phyloP scores from a whole-genome alignment of 2,113 vertebrate genomes.

The Numida meleagris region DNA sequence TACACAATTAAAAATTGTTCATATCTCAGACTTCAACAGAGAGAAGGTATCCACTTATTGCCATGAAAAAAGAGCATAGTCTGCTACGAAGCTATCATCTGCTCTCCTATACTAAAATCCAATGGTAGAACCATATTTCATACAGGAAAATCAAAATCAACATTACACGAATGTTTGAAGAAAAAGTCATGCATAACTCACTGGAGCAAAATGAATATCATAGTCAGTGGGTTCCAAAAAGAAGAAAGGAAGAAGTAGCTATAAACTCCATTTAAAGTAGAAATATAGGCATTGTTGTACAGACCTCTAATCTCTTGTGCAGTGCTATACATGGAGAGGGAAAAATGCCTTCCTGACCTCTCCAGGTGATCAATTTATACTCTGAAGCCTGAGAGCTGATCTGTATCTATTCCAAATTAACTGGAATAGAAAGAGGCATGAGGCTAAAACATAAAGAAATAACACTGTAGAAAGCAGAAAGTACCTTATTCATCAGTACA shows the following conservation, averaged over 20 bases:
- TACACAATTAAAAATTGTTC: background rate
- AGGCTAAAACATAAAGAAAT: constrained; percentile 66
- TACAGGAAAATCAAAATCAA: constrained; percentile 38
- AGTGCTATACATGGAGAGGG: constrained; percentile 36
- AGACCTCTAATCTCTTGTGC: constrained; percentile 60
- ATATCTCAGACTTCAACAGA: background rate
- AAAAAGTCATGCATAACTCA: constrained; percentile 34
- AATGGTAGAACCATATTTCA: background rate
- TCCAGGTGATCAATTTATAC: constrained; percentile 65
- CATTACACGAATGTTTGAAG: constrained; percentile 27
- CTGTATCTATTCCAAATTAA: constrained; percentile 70
- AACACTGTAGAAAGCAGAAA: constrained; percentile 50
- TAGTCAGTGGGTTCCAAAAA: constrained; percentile 43
- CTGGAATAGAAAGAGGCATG: constrained; percentile 51
- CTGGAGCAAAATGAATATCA: constrained; percentile 46
- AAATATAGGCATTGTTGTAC: constrained; percentile 42
- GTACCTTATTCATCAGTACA: constrained; percentile 44
- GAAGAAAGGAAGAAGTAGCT: constrained; percentile 48
- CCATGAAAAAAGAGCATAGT: background rate
- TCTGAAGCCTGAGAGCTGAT: constrained; percentile 59
- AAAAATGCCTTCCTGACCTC: constrained; percentile 65
- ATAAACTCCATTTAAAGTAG: constrained; percentile 59
- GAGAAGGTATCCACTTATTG: background rate
- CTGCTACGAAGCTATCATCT: background rate
- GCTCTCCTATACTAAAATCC: background rate